These are phyloP conservation scores for Coryphaenoides rupestris DNA, from an alignment of 2,113 vertebrate genomes.

Conservation along the genomic window DNA sequence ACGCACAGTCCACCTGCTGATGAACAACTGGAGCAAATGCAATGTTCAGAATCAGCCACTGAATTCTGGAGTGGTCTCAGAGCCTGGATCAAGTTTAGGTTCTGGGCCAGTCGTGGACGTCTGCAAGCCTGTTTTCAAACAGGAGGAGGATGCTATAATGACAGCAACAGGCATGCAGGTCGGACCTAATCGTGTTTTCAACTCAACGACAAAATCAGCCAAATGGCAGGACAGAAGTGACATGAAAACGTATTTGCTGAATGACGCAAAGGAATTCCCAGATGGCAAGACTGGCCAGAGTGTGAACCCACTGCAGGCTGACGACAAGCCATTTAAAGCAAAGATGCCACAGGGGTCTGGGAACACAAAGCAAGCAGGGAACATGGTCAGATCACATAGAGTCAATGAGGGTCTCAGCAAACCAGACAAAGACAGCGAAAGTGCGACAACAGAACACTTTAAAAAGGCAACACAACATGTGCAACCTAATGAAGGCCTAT, in stretches of 20 bases:
- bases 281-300: not conserved
- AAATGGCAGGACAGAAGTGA: too few relatives aligned
- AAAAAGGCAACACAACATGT: conserved; percentile 13
- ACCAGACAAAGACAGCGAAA: conserved; percentile 12
- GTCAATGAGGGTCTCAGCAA: not conserved
- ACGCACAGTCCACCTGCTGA: conserved; percentile 63
- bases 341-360: too few relatives aligned
- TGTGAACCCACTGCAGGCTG: conserved; percentile 10
- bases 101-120: not conserved
- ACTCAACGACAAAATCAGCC: too few relatives aligned
- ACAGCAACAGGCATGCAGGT: too few relatives aligned
- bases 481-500: not conserved
- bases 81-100: not conserved
- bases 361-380: too few relatives aligned
- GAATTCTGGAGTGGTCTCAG: conserved; percentile 13
- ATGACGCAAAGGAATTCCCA: too few relatives aligned
- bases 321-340: conserved; percentile 11
- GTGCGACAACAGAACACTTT: not conserved
- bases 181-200: too few relatives aligned
- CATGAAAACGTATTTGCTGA: too few relatives aligned
- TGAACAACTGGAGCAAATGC: conserved; percentile 5
- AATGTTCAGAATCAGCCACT: conserved; percentile 20
- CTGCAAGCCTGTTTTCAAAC: not conserved
- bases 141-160: too few relatives aligned
- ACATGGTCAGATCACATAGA: not conserved